Base-by-base conservation (phyloP, 2,888 invertebrate species). In the Agonopterix arenella region DNA sequence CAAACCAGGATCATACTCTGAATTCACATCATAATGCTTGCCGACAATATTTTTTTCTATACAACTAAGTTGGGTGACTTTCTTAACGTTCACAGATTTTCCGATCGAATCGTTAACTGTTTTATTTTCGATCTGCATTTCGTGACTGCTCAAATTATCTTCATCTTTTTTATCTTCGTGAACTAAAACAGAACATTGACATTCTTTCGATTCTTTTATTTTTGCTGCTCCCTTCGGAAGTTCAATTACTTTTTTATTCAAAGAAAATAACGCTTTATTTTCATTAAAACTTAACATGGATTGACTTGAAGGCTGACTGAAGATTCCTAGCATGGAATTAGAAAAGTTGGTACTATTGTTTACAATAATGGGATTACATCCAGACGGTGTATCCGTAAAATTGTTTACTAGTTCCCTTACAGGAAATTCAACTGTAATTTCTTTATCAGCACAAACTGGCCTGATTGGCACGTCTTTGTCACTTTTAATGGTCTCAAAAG, bases 361-460 rank as follows among this genome's bases (percentile, higher is more conserved):
- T 8, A 66, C 58, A 2, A 54, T 55, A 3, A 66, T 47, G 0
- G 73, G 62, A 36, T 73, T 61, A 45, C 71, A 53, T 51, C 55
- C 58, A 0, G 80, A 80, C 1, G 78, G 73, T 13, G 69, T 70
- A 41, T 79, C 74, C 2, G 79, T 81, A 46, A 66, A 68, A 13
- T 55, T 69, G 45, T 71, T 67, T 0, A 66, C 60, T 36, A 52
- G 62, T 41, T 70, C 62, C 53, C 56, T 73, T 5, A 16, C 28
- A n/a, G n/a, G 50, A 11, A 45, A 11, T 5, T 48, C 38, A 1
- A 45, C 48, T 11, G 9, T 66, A 5, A 81, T 73, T 69, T 78
- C 80, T 66, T 84, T 84, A 52, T 84, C 80, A 8, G 57, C 64
- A 48, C 52, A 64, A 11, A 11, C 13, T n/a, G 43, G 43, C 11